These are phyloP conservation scores for zebrafish (Danio rerio) DNA, from an alignment of 2,113 vertebrate species.

Conservation along the genomic window GRCz12tu NC_133192.1:21429501-21430000, in stretches of 20 bases:
- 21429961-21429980: too few species aligned
- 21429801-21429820: constrained; percentile 51
- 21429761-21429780: constrained; percentile 72
- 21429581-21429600: constrained; percentile 52
- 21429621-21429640: background rate
- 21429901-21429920: too few species aligned
- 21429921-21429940: too few species aligned
- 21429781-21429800: constrained; percentile 67
- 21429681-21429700: background rate
- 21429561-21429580: background rate
- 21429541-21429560: constrained; percentile 12
- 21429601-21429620: background rate
- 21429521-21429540: background rate
- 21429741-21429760: constrained; percentile 76
- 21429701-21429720: constrained; percentile 46
- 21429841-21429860: background rate
- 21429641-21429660: too few species aligned
- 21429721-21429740: constrained; percentile 71
- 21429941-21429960: too few species aligned
- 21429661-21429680: background rate
- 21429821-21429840: background rate
- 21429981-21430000: too few species aligned
- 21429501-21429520: constrained; percentile 43
- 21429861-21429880: too few species aligned
- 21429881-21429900: too few species aligned